Conservation (phyloP, 2,113 vertebrate genomes). For the Dasyurus viverrinus region DNA sequence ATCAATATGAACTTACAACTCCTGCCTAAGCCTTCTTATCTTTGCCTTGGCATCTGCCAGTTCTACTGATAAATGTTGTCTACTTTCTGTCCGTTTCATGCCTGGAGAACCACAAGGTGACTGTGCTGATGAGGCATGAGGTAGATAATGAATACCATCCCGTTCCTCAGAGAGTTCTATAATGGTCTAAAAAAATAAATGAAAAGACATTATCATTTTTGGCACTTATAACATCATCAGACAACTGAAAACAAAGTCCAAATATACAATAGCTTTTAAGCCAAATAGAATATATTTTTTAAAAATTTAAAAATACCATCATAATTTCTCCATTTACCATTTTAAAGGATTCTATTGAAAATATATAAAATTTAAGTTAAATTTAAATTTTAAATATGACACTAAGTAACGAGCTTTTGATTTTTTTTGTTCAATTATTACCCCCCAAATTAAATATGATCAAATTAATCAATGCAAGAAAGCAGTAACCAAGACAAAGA, state of each 20-base stretch:
- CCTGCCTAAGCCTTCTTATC: conserved; percentile 95
- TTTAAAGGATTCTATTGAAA: conserved; percentile 50
- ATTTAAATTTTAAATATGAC: neutral
- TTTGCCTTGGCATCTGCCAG: conserved; percentile 97
- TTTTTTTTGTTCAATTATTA: conserved; percentile 19
- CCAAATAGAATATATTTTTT: neutral
- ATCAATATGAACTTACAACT: conserved; percentile 91
- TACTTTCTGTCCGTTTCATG: conserved; percentile 96
- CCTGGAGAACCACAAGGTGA: conserved; percentile 94
- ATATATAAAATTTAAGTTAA: conserved; percentile 17
- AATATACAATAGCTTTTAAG: neutral
- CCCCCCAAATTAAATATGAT: conserved; percentile 39
- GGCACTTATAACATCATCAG: conserved; percentile 5
- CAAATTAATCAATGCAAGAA: conserved; percentile 27
- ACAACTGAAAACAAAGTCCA: conserved; percentile 6
- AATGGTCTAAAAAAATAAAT: conserved; percentile 87
- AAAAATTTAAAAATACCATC: conserved; percentile 50
- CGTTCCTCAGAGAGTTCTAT: conserved; percentile 96
- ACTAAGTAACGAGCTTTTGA: neutral
- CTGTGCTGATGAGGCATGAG: conserved; percentile 86
- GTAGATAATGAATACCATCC: conserved; percentile 93
- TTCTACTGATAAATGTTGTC: conserved; percentile 97
- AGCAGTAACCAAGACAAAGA: conserved; percentile 32
- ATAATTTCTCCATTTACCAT: conserved; percentile 42
- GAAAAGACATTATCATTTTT: conserved; percentile 26